Evolutionary conservation across 2,797 vertebrate genomes (phyloP).

Genomic region (Spinus pinus): DNA sequence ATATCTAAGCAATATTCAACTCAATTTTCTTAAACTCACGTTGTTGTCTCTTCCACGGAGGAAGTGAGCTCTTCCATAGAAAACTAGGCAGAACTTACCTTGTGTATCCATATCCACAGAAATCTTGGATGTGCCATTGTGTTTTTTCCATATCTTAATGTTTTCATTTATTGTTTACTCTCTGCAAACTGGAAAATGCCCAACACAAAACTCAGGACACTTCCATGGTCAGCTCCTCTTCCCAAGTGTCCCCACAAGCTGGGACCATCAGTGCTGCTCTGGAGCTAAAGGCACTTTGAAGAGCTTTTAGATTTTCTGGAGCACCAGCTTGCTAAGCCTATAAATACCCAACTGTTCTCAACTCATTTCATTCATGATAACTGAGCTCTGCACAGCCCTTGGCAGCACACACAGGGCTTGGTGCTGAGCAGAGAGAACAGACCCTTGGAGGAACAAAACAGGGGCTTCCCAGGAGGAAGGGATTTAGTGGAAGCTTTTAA

Average conservation of each 20-base stretch:
- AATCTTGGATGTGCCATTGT: not conserved
- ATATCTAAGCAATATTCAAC: not conserved
- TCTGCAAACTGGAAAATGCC: not conserved
- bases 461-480: not conserved
- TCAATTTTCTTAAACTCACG: not conserved
- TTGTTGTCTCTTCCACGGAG: not conserved
- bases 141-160: not conserved
- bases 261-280: not conserved
- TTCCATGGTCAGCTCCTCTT: not conserved
- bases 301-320: not conserved
- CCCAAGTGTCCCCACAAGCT: not conserved
- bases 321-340: not conserved
- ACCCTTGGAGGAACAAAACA: not conserved
- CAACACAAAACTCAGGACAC: not conserved
- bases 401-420: not conserved
- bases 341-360: constrained; percentile 39
- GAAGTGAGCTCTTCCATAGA: not conserved
- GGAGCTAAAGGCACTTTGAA: not conserved
- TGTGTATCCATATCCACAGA: not conserved
- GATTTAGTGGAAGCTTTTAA: not conserved
- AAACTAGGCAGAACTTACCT: not conserved
- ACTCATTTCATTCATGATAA: constrained; percentile 21
- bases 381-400: not conserved
- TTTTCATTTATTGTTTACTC: not conserved
- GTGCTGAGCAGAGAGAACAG: not conserved